These are phyloP conservation scores for Actinernus sp. DNA, from an alignment of 92 coral and sea anemone species.

Conservation along the genomic window DNA sequence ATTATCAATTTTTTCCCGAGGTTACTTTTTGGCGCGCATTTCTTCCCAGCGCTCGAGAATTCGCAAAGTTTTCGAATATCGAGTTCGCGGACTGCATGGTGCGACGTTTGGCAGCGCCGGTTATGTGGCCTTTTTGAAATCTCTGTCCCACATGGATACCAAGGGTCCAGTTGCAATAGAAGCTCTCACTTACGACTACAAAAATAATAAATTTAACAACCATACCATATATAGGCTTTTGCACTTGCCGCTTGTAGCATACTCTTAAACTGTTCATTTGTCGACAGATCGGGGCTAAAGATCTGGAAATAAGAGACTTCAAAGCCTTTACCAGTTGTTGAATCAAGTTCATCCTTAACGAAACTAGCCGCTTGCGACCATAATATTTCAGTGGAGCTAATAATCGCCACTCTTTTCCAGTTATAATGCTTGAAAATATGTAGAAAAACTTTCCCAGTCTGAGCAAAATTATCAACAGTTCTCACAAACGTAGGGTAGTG, in stretches of 20 bases:
- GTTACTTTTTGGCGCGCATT: no score
- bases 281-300: conserved; percentile 45
- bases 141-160: no score
- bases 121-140: no score
- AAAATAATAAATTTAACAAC: no score
- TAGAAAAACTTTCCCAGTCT: conserved; percentile 58
- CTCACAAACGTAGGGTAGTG: conserved; percentile 78
- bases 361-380: conserved; percentile 76
- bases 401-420: conserved; percentile 77
- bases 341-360: conserved; percentile 53
- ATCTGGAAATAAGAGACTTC: conserved; percentile 68
- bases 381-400: conserved; percentile 71
- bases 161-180: no score
- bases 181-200: no score
- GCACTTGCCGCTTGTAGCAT: conserved; percentile 67
- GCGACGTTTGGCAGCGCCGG: no score
- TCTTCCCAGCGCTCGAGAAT: no score
- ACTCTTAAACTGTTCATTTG: conserved; percentile 43
- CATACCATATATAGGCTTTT: conserved; percentile 73
- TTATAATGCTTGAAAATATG: conserved; percentile 50
- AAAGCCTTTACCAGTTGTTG: background rate
- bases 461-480: conserved; percentile 68
- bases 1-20: no score
- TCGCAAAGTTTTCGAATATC: no score
- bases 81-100: no score